Percentiles rank a stretch among this genome's conserved stretches.
These are phyloP conservation scores for Antheraea mylitta DNA, from an alignment of 1,140 invertebrate genomes.

Conservation along the genomic window DNA sequence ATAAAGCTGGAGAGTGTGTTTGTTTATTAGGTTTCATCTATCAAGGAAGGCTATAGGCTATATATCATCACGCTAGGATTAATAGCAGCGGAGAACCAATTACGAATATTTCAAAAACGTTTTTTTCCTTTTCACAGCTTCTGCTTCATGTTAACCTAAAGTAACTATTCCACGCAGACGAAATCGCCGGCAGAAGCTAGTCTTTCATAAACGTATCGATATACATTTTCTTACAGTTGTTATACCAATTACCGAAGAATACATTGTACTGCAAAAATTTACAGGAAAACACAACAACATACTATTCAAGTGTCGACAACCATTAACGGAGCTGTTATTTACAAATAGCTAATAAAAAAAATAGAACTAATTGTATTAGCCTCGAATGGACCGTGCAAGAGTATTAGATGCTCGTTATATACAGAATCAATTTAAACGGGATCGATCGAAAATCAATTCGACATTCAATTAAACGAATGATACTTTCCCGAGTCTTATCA, in stretches of 20 bases:
- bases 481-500: conserved; percentile 68
- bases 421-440: conserved; percentile 54
- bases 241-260: not conserved
- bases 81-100: too few relatives aligned
- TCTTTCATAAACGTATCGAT: too few relatives aligned
- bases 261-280: not conserved
- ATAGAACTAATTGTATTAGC: conserved; percentile 46
- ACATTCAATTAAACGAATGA: conserved; percentile 66
- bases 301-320: conserved; percentile 4
- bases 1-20: too few relatives aligned
- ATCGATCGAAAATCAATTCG: conserved; percentile 59
- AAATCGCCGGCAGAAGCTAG: too few relatives aligned
- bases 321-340: not conserved
- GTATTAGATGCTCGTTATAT: conserved; percentile 47
- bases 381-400: conserved; percentile 35
- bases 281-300: conserved; percentile 7
- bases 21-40: too few relatives aligned
- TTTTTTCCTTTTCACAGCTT: too few relatives aligned
- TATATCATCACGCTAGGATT: too few relatives aligned
- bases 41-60: too few relatives aligned
- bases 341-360: conserved; percentile 15
- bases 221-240: too few relatives aligned
- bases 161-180: too few relatives aligned
- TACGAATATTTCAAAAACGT: too few relatives aligned
- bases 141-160: too few relatives aligned